Conservation (phyloP, 1,140 invertebrate genomes). For the Drosophila malerkotliana region DNA sequence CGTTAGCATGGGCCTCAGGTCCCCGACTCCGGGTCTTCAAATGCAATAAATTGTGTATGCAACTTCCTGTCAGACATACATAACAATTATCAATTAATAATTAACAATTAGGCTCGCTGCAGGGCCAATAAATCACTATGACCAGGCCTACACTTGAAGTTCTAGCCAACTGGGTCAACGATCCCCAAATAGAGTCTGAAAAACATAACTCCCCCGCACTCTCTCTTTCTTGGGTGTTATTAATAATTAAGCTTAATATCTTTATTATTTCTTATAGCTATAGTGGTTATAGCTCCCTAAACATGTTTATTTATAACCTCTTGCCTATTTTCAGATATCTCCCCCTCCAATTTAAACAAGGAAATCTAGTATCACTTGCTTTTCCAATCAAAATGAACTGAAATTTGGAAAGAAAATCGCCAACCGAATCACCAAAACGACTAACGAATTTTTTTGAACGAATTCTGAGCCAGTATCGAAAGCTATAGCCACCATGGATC, state of each 20-base stretch:
- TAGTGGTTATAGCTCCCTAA: too few relatives aligned
- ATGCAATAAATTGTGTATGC: slow-evolving; percentile 47
- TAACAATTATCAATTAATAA: slow-evolving; percentile 76
- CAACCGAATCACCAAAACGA: slow-evolving; percentile 15
- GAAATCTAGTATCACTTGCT: slow-evolving; percentile 27
- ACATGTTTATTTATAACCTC: slow-evolving; percentile 19
- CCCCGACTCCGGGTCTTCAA: slow-evolving; percentile 44
- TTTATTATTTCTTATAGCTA: slow-evolving; percentile 2
- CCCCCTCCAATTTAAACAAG: background rate
- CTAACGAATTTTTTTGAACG: slow-evolving; percentile 37
- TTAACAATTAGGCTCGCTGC: slow-evolving; percentile 63
- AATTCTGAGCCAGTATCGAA: slow-evolving; percentile 18
- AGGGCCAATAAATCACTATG: slow-evolving; percentile 59
- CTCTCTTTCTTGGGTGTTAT: slow-evolving; percentile 27
- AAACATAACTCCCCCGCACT: background rate
- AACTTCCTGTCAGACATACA: slow-evolving; percentile 63
- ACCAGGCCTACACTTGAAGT: slow-evolving; percentile 41
- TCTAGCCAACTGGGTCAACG: slow-evolving; percentile 48
- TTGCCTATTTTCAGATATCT: slow-evolving; percentile 28
- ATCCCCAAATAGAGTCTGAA: slow-evolving; percentile 47
- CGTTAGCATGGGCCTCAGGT: slow-evolving; percentile 55
- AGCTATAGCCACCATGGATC: slow-evolving; percentile 86
- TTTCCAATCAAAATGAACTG: slow-evolving; percentile 55
- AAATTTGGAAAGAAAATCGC: slow-evolving; percentile 8
- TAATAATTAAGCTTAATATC: slow-evolving; percentile 78